Evolutionary conservation across 2,888 invertebrate species (phyloP).

Genomic region (Acrobasis repandana): DNA sequence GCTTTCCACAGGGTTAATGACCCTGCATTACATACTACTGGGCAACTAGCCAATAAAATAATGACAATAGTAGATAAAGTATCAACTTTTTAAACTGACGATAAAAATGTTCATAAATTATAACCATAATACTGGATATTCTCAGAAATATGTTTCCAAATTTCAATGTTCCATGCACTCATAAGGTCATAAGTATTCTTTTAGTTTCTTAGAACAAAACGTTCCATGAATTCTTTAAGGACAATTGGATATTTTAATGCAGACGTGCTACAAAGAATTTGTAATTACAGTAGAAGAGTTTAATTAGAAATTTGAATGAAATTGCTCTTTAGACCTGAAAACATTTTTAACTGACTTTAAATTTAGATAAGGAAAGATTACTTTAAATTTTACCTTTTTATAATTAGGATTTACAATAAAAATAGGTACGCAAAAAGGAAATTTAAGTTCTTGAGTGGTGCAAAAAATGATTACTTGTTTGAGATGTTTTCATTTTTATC

Average conservation of each 20-base stretch:
- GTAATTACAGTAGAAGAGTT: background rate
- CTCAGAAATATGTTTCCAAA: background rate
- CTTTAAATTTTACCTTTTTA: too few species aligned
- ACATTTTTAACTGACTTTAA: background rate
- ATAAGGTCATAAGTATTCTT: background rate
- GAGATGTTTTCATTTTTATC: background rate
- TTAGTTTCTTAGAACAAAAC: background rate
- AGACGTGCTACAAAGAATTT: background rate
- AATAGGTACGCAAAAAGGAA: too few species aligned
- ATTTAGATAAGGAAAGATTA: background rate
- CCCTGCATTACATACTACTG: slow-evolving; percentile 8
- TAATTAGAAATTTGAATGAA: background rate
- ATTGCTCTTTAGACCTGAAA: background rate
- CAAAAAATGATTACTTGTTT: background rate
- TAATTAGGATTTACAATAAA: too few species aligned
- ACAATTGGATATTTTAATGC: background rate
- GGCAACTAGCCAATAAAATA: slow-evolving; percentile 16
- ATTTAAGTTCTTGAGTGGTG: background rate
- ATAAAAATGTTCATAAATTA: background rate
- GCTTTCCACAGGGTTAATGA: slow-evolving; percentile 7
- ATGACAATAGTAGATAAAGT: slow-evolving; percentile 2
- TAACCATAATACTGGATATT: background rate
- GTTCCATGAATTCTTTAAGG: background rate
- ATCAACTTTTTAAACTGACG: background rate
- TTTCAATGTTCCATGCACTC: background rate